Evolutionary conservation across 2,797 vertebrate genomes (phyloP).

Genomic region (Picus viridis): DNA sequence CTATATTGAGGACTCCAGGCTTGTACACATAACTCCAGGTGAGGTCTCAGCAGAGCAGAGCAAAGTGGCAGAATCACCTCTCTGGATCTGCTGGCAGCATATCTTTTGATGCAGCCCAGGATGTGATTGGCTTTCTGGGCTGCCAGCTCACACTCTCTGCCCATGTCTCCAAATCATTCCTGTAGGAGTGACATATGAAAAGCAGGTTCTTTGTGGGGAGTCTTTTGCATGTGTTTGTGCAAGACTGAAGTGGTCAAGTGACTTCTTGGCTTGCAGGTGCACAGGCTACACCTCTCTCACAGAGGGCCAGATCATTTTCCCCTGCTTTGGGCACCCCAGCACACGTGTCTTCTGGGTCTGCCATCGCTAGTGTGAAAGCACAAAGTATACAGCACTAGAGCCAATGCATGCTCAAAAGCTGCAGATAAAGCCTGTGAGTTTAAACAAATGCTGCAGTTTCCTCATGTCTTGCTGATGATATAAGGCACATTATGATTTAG

Average conservation of each 20-base stretch:
- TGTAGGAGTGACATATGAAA: background rate
- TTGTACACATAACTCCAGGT: no score
- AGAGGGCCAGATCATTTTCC: background rate
- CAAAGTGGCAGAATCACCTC: no score
- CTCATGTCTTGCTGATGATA: constrained; percentile 8
- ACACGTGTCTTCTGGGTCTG: rapidly evolving
- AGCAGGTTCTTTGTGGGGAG: rapidly evolving
- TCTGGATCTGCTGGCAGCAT: no score
- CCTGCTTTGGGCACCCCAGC: background rate
- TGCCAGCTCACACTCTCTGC: no score
- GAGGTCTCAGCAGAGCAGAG: no score
- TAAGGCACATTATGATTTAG: background rate
- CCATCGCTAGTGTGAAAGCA: rapidly evolving
- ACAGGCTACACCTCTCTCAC: rapidly evolving
- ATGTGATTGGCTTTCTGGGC: no score
- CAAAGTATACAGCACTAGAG: background rate
- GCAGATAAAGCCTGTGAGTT: background rate
- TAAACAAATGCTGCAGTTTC: constrained; percentile 29
- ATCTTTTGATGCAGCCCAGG: no score
- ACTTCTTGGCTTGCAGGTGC: background rate
- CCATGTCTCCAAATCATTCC: background rate
- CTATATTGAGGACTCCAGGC: no score
- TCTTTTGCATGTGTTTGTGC: background rate
- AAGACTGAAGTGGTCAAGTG: rapidly evolving
- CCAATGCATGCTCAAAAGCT: background rate